Conservation (phyloP, 2,113 vertebrate genomes). For the Limnothrissa miodon region DNA sequence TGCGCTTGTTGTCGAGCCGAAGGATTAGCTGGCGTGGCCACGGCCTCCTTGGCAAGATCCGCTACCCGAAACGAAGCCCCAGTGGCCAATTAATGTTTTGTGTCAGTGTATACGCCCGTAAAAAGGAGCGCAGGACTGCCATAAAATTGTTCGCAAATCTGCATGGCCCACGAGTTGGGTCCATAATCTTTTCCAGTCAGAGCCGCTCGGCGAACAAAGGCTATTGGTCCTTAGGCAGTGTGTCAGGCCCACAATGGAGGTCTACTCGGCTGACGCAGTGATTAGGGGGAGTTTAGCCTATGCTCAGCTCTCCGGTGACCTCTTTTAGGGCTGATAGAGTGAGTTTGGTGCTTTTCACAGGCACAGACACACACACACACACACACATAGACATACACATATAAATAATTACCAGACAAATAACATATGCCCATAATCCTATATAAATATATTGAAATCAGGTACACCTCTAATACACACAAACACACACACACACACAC, state of each 20-base stretch:
- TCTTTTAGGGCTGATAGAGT: neutral
- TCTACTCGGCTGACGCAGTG: neutral
- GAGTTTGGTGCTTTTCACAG: neutral
- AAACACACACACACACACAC: neutral
- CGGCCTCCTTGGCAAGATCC: neutral
- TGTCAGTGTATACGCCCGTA: conserved; percentile 15
- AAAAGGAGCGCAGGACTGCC: neutral
- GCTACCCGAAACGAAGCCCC: neutral
- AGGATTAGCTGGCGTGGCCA: neutral
- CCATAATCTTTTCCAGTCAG: conserved; percentile 10
- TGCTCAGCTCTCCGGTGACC: neutral
- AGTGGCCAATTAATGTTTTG: conserved; percentile 16
- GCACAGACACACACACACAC: neutral
- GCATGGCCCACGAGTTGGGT: neutral
- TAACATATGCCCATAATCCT: neutral
- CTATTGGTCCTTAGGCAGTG: neutral
- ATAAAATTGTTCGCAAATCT: conserved; percentile 19
- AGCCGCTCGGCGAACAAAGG: neutral
- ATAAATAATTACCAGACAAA: neutral
- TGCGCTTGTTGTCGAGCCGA: neutral
- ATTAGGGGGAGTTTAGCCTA: neutral
- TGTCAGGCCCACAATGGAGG: neutral
- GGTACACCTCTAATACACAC: neutral
- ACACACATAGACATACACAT: neutral
- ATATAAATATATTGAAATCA: too few species aligned